These are phyloP conservation scores for Leucania comma DNA, from an alignment of 2,888 invertebrate genomes.

Conservation along the genomic window DNA sequence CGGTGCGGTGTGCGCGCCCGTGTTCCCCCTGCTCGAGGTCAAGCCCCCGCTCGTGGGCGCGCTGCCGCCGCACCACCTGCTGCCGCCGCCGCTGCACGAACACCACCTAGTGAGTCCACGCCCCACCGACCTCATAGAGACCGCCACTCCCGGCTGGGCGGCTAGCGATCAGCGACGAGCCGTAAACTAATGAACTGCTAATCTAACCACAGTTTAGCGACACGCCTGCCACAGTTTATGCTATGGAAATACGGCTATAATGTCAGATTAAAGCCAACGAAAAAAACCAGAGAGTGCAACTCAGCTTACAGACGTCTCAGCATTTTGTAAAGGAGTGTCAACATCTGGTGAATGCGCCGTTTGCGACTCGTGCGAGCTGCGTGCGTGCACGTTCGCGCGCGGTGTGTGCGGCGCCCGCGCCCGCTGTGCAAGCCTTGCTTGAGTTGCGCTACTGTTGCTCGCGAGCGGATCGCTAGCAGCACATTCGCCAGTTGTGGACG, in stretches of 20 bases:
- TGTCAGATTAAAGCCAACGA: background rate
- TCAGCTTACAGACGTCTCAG: background rate
- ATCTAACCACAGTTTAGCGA: background rate
- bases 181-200: constrained; percentile 29
- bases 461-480: too few relatives aligned
- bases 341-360: too few relatives aligned
- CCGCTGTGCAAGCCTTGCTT: too few relatives aligned
- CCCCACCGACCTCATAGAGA: constrained; percentile 43
- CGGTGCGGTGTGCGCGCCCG: constrained; percentile 85
- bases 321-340: background rate
- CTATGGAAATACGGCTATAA: background rate
- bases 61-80: constrained; percentile 89
- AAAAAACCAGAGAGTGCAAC: background rate
- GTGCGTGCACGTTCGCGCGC: too few relatives aligned
- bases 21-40: constrained; percentile 90
- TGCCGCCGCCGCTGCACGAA: constrained; percentile 92
- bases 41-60: constrained; percentile 89
- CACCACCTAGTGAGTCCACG: constrained; percentile 91
- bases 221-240: background rate
- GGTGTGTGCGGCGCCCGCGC: too few relatives aligned
- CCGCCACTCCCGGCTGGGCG: constrained; percentile 5
- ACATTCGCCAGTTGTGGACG: too few relatives aligned
- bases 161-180: background rate
- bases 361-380: too few relatives aligned
- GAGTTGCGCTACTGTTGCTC: too few relatives aligned